phyloP scores from a whole-genome alignment of 2,113 vertebrate species.

The Sisor rabdophorus region DNA sequence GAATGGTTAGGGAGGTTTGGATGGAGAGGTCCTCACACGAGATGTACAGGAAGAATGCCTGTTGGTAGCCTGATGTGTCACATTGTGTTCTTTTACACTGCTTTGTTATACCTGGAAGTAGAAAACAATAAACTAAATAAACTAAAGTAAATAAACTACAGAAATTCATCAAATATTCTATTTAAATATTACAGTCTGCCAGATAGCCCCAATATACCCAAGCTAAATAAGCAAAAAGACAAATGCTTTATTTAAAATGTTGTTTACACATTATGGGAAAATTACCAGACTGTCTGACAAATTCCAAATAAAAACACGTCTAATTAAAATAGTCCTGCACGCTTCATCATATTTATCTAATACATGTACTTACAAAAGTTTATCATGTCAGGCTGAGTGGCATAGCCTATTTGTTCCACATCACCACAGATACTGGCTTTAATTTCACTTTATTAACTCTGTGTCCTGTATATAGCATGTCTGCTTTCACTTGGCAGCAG shows the following conservation, averaged over 20 bases:
- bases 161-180: too few relatives aligned
- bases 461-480: background rate
- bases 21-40: background rate
- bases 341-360: background rate
- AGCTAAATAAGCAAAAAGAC: background rate
- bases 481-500: background rate
- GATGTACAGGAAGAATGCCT: background rate
- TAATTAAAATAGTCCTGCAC: background rate
- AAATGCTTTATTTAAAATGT: background rate
- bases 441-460: background rate
- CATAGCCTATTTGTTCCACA: background rate
- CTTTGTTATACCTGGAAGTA: background rate
- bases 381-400: background rate
- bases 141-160: too few relatives aligned
- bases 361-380: background rate
- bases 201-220: background rate
- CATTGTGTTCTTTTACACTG: constrained; percentile 17
- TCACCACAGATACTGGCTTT: background rate
- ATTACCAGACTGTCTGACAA: constrained; percentile 4
- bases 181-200: background rate
- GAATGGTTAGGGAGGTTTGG: background rate
- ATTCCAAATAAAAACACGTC: background rate
- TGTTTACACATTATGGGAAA: background rate
- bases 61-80: background rate
- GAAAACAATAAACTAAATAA: background rate